phyloP scores from a whole-genome alignment of 1,140 invertebrate genomes.

The Zaprionus tsacasi region DNA sequence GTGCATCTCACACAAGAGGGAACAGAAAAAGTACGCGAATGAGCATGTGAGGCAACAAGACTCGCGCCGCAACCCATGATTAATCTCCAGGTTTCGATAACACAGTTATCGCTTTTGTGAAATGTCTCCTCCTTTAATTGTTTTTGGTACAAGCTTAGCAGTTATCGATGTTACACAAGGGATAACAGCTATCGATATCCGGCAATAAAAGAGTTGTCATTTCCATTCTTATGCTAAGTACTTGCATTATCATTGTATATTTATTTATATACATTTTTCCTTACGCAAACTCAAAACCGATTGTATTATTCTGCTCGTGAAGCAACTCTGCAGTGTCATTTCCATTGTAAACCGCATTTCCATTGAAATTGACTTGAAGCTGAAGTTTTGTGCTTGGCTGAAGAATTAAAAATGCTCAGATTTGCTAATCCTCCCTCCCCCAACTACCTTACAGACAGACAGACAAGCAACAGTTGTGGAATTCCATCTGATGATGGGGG shows the following conservation, averaged over 20 bases:
- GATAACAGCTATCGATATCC: too few relatives aligned
- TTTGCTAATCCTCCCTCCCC: neutral
- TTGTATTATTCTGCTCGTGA: neutral
- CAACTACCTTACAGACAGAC: neutral
- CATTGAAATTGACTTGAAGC: conserved; percentile 9
- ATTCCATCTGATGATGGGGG: neutral
- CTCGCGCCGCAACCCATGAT: too few relatives aligned
- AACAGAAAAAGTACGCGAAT: too few relatives aligned
- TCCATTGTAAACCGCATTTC: neutral
- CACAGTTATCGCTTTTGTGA: too few relatives aligned
- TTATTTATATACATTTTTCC: neutral
- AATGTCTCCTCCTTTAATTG: too few relatives aligned
- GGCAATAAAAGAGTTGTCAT: neutral
- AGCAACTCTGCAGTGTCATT: neutral
- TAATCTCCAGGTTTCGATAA: too few relatives aligned
- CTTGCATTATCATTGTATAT: neutral
- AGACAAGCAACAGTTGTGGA: neutral
- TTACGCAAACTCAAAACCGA: neutral
- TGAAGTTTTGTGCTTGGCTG: neutral
- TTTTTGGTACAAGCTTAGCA: too few relatives aligned
- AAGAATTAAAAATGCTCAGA: neutral
- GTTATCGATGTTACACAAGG: too few relatives aligned
- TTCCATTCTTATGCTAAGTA: neutral
- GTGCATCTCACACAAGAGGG: too few relatives aligned
- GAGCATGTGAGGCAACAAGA: too few relatives aligned